These are phyloP conservation scores for Druceiella hillmani DNA, from an alignment of 2,888 invertebrate species.

Conservation along the genomic window DNA sequence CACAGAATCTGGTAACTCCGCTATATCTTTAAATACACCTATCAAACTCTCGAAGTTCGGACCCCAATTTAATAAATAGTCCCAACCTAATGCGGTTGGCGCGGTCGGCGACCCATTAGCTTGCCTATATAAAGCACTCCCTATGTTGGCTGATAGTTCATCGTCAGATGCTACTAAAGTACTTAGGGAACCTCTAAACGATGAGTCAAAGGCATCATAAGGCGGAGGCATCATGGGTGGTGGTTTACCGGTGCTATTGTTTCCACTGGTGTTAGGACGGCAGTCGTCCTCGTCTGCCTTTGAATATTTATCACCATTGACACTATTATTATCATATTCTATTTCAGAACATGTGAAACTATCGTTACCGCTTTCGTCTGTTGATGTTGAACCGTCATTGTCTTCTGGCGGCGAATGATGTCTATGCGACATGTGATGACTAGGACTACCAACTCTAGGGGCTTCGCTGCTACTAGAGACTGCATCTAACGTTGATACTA, in stretches of 20 bases:
- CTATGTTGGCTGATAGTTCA: constrained; percentile 76
- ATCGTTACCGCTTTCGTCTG: constrained; percentile 92
- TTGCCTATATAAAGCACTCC: constrained; percentile 72
- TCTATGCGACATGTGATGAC: constrained; percentile 64
- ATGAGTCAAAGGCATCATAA: constrained; percentile 90
- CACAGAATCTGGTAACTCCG: constrained; percentile 83
- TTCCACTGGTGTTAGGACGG: constrained; percentile 49
- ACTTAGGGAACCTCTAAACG: constrained; percentile 89
- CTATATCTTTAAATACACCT: constrained; percentile 95
- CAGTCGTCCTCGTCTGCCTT: constrained; percentile 59
- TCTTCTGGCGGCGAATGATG: constrained; percentile 70
- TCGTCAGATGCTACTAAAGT: constrained; percentile 93
- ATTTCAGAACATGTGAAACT: constrained; percentile 98
- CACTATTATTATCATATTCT: constrained; percentile 89
- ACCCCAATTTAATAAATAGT: constrained; percentile 93
- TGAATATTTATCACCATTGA: constrained; percentile 70
- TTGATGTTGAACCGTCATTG: constrained; percentile 74
- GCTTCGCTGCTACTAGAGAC: constrained; percentile 89
- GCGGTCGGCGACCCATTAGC: constrained; percentile 71
- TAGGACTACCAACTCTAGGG: constrained; percentile 61
- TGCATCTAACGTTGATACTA: constrained; percentile 88
- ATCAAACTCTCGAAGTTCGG: constrained; percentile 94
- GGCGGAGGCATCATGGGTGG: constrained; percentile 71
- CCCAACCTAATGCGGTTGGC: constrained; percentile 82
- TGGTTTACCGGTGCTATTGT: constrained; percentile 50